Evolutionary conservation across 2,888 invertebrate genomes (phyloP).

Genomic region (Diploptera punctata): DNA sequence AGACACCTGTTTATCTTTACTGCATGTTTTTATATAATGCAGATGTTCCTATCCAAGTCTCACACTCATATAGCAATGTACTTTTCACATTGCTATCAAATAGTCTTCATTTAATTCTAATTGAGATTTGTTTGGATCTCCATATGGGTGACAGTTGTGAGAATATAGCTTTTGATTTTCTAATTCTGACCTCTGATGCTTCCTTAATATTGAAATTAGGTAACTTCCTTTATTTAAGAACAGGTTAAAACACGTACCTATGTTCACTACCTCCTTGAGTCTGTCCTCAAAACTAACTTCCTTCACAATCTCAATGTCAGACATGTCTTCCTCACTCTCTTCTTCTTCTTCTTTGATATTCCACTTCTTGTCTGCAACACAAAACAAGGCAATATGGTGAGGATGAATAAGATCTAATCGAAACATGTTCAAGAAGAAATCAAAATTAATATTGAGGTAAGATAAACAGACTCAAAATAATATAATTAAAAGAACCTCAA

Average conservation of each 20-base stretch:
- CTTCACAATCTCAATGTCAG: slow-evolving; percentile 51
- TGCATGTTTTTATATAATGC: not conserved
- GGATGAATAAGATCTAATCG: too few relatives aligned
- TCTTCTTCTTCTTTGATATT: slow-evolving; percentile 35
- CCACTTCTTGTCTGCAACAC: not conserved
- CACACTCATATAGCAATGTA: too few relatives aligned
- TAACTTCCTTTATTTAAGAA: too few relatives aligned
- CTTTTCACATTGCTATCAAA: too few relatives aligned
- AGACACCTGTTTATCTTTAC: not conserved
- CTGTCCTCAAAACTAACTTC: slow-evolving; percentile 47
- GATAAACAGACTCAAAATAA: too few relatives aligned
- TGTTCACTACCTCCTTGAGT: slow-evolving; percentile 48
- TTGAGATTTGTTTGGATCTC: too few relatives aligned
- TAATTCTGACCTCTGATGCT: not conserved
- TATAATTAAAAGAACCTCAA: too few relatives aligned
- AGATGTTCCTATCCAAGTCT: too few relatives aligned
- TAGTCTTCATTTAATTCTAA: not conserved
- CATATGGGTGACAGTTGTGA: too few relatives aligned
- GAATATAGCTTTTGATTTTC: too few relatives aligned
- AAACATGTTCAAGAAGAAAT: not conserved
- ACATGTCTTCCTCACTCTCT: slow-evolving; percentile 44
- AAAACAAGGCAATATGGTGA: not conserved
- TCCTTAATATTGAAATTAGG: not conserved
- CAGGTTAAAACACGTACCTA: slow-evolving; percentile 47
- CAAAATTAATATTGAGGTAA: too few relatives aligned